A percentile compares a stretch with the other conserved stretches of the same genome.
Conservation (phyloP, 92 coral and sea anemone species). For the Blastomussa wellsi region DNA sequence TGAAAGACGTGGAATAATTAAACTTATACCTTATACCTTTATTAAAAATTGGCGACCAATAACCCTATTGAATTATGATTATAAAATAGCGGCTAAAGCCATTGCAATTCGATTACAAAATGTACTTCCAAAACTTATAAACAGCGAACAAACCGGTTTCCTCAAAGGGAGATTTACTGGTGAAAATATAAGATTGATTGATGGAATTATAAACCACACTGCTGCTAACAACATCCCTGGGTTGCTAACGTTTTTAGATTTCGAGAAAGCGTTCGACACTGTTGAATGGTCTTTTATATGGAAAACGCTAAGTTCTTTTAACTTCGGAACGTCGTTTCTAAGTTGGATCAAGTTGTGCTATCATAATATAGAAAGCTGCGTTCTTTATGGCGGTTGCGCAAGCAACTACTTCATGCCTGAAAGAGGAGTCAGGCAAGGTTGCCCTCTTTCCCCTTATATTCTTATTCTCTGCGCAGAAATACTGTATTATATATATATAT, state of each 20-base stretch:
- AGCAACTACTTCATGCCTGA: background rate
- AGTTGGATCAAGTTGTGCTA: slow-evolving; percentile 5
- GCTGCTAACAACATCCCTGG: slow-evolving; percentile 3
- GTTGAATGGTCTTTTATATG: slow-evolving; percentile 18
- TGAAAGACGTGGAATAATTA: too few relatives aligned
- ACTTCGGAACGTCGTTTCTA: background rate
- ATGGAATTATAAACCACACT: slow-evolving; percentile 15
- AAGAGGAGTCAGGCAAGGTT: background rate
- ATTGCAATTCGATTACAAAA: background rate
- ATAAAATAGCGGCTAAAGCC: background rate
- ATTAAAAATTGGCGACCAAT: too few relatives aligned
- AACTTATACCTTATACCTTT: too few relatives aligned
- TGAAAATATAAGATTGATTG: too few relatives aligned
- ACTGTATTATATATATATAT: too few relatives aligned
- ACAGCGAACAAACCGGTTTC: background rate
- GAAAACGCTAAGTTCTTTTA: slow-evolving; percentile 1
- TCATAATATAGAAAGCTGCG: background rate
- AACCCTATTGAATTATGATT: too few relatives aligned
- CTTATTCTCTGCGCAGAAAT: background rate
- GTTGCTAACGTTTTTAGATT: background rate
- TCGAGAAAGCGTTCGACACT: too few relatives aligned
- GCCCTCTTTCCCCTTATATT: background rate
- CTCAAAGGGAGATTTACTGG: too few relatives aligned
- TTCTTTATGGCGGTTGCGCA: background rate
- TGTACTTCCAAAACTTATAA: background rate